Evolutionary conservation across 2,888 invertebrate genomes (phyloP), one percentile per base, ranked within the genome.

Genomic region (Dolichomitus sp.): DNA sequence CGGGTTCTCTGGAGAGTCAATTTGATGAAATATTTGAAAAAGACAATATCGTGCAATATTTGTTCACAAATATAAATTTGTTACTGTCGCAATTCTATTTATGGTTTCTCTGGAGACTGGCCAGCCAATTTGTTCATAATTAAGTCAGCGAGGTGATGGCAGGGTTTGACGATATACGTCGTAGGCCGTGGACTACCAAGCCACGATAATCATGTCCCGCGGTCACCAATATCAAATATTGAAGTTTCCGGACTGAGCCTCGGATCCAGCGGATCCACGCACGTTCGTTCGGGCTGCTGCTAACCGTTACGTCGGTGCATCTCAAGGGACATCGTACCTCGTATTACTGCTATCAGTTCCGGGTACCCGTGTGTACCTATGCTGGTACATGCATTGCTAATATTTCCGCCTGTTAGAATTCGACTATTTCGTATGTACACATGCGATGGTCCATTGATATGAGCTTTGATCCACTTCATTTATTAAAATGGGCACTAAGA

Each of bases 121-220:
- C 82, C 84, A 88, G 83, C 83, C 69, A 88, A 89, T 88, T 89
- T 88, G 84, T 85, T 81, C 86, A 83, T 88, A 88, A 88, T 88
- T 89, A 84, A 85, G 83, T 82, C 40, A 19, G 74, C 66, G 72
- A 80, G 82, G 79, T 61, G 73, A 48, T 17, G 27, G 27, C 14
- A 17, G 37, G 66, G 42, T 59, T 52, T 40, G 42, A 42, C 52
- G 68, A 45, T 40, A 42, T 59, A 37, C 61, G 19, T 14, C 72
- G 42, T 42, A 30, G 69, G 23, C 19, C 23, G 37, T 61, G 63
- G 30, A 48, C 19, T 48, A 54, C 23, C n/a, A 48, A 33, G 19
- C 48, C 57, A 19, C 19, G 54, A 54, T 54, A 59, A 81, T 45
- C 73, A 68, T 45, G 61, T 78, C 65, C 63, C 45, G 50, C 14